These are phyloP conservation scores for Drosophila antonietae DNA, from an alignment of 2,888 invertebrate genomes.

Conservation along the genomic window DNA sequence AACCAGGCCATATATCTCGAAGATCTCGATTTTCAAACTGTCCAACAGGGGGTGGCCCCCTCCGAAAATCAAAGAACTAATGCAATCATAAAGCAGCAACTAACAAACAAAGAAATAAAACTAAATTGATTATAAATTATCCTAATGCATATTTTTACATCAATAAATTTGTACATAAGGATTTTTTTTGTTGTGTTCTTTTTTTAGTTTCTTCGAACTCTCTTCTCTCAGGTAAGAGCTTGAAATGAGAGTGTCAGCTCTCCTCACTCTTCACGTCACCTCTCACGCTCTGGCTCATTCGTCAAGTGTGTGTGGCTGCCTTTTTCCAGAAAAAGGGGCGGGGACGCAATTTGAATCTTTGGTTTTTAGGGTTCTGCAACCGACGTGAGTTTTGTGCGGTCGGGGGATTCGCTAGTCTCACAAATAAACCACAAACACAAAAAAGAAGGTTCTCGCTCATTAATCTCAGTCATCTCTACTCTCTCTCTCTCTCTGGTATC, in stretches of 20 bases:
- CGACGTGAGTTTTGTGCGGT: slow-evolving; percentile 53
- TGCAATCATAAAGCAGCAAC: slow-evolving; percentile 56
- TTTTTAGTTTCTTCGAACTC: slow-evolving; percentile 76
- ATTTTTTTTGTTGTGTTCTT: slow-evolving; percentile 35
- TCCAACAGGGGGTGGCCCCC: slow-evolving; percentile 52
- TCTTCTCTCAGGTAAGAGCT: slow-evolving; percentile 74
- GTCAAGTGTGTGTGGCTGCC: slow-evolving; percentile 43
- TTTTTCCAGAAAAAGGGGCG: slow-evolving; percentile 18
- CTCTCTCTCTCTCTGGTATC: slow-evolving; percentile 42
- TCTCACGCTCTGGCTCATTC: slow-evolving; percentile 22
- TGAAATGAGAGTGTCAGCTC: slow-evolving; percentile 44
- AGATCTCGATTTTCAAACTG: slow-evolving; percentile 44
- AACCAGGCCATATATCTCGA: slow-evolving; percentile 32
- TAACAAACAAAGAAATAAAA: slow-evolving; percentile 33
- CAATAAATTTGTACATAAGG: slow-evolving; percentile 41
- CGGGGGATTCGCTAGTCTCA: slow-evolving; percentile 42
- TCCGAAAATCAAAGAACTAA: slow-evolving; percentile 49
- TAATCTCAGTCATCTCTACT: slow-evolving; percentile 53
- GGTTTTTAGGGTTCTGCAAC: slow-evolving; percentile 27
- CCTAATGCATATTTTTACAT: slow-evolving; percentile 47
- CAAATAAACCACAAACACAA: slow-evolving; percentile 29
- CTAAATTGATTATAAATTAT: slow-evolving; percentile 36
- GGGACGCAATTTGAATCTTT: slow-evolving; percentile 37
- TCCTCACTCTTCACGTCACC: no score
- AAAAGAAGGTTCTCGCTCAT: slow-evolving; percentile 46